phyloP scores from a whole-genome alignment of 2,797 vertebrate genomes.

The Hylomyscus alleni region DNA sequence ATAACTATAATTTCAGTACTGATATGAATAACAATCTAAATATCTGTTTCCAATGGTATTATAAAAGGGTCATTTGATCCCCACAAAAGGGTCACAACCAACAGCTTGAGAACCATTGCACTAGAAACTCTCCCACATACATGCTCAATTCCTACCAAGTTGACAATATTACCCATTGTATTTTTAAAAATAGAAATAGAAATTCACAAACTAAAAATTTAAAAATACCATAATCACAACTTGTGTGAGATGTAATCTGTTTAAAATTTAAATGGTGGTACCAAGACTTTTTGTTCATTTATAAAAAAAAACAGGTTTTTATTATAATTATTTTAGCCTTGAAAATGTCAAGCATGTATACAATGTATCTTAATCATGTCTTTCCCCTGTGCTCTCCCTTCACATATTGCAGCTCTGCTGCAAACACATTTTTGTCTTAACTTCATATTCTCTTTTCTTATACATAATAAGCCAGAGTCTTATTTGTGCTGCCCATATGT shows the following conservation, averaged over 20 bases:
- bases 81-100: not conserved
- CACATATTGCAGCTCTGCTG: not conserved
- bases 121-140: not conserved
- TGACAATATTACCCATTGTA: not conserved
- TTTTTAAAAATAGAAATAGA: not conserved
- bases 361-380: not conserved
- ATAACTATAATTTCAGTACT: not conserved
- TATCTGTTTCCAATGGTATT: not conserved
- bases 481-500: not conserved
- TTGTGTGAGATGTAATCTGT: not conserved
- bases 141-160: not conserved
- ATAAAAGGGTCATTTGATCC: not conserved
- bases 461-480: not conserved
- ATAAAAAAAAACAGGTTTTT: not conserved
- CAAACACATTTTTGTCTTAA: not conserved
- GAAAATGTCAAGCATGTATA: not conserved
- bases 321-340: not conserved
- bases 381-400: not conserved
- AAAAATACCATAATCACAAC: not conserved
- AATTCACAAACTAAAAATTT: not conserved
- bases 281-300: not conserved
- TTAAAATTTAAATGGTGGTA: not conserved
- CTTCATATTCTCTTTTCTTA: not conserved
- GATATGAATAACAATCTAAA: not conserved
- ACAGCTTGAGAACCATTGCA: not conserved